phyloP scores from a whole-genome alignment of 2,797 vertebrate species.

The Pyrrhura leucotis region DNA sequence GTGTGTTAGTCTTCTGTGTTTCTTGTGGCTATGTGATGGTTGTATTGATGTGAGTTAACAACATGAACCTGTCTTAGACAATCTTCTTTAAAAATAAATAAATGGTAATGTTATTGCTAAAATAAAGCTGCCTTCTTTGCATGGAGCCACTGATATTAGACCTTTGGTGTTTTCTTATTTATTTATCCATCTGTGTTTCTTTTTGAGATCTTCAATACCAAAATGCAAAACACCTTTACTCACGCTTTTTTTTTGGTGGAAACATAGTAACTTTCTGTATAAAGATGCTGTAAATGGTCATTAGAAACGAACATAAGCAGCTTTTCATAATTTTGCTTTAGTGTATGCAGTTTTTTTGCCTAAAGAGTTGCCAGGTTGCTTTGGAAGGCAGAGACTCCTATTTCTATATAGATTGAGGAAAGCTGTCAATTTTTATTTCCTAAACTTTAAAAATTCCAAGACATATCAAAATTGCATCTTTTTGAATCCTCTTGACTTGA shows the following conservation, averaged over 20 bases:
- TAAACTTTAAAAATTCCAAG: neutral
- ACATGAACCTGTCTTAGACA: accelerated
- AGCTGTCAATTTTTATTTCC: neutral
- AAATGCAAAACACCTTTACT: neutral
- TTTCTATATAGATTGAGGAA: neutral
- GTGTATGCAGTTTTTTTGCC: neutral
- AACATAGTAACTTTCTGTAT: neutral
- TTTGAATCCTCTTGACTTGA: neutral
- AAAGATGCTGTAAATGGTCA: neutral
- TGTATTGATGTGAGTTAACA: accelerated
- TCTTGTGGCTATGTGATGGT: accelerated
- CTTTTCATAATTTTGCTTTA: neutral
- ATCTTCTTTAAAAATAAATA: neutral
- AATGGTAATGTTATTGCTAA: accelerated
- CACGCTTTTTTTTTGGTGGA: accelerated
- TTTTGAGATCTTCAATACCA: neutral
- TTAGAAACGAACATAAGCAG: neutral
- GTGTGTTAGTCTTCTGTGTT: accelerated
- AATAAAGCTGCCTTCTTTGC: neutral
- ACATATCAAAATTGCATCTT: accelerated
- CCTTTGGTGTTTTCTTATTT: neutral
- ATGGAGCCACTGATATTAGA: neutral
- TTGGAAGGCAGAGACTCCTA: neutral
- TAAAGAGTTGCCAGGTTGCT: neutral
- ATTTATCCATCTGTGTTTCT: accelerated